Evolutionary conservation across 2,797 vertebrate species (phyloP).

Genomic region (Channa striata): DNA sequence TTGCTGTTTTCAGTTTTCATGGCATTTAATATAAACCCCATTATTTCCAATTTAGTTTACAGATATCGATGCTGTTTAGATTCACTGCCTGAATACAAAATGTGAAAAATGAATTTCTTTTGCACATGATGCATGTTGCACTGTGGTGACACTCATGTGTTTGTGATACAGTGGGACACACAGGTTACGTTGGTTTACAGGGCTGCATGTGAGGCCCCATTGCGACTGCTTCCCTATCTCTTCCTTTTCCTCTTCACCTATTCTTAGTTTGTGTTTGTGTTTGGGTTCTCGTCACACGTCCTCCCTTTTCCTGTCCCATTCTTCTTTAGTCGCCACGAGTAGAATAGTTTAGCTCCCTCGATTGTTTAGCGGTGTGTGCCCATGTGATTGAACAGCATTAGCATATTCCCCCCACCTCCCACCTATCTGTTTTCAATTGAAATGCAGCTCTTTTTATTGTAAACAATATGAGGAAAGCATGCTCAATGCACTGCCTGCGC

Average conservation of each 20-base stretch:
- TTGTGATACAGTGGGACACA: constrained; percentile 35
- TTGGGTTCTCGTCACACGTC: constrained; percentile 58
- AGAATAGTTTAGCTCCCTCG: constrained; percentile 35
- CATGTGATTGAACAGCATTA: constrained; percentile 59
- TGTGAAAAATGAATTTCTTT: neutral
- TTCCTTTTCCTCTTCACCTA: constrained; percentile 74
- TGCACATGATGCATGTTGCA: constrained; percentile 7
- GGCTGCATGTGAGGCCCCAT: constrained; percentile 48
- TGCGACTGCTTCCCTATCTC: constrained; percentile 65
- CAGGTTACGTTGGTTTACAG: constrained; percentile 71
- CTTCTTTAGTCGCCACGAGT: constrained; percentile 38
- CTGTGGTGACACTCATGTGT: constrained; percentile 41
- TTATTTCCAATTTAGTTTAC: neutral
- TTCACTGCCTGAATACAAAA: neutral
- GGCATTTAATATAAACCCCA: neutral
- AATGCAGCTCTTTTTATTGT: constrained; percentile 61
- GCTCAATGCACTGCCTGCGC: constrained; percentile 38
- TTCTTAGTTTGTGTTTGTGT: constrained; percentile 66
- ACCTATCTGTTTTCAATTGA: constrained; percentile 54
- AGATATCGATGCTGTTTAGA: neutral
- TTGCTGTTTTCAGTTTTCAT: neutral
- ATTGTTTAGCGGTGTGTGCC: constrained; percentile 58
- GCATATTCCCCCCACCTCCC: constrained; percentile 53
- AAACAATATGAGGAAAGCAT: constrained; percentile 75
- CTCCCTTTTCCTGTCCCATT: constrained; percentile 70